Percentiles rank a stretch among this genome's conserved stretches.
phyloP scores from a whole-genome alignment of 2,888 invertebrate genomes.

The Ectemnius lituratus region DNA sequence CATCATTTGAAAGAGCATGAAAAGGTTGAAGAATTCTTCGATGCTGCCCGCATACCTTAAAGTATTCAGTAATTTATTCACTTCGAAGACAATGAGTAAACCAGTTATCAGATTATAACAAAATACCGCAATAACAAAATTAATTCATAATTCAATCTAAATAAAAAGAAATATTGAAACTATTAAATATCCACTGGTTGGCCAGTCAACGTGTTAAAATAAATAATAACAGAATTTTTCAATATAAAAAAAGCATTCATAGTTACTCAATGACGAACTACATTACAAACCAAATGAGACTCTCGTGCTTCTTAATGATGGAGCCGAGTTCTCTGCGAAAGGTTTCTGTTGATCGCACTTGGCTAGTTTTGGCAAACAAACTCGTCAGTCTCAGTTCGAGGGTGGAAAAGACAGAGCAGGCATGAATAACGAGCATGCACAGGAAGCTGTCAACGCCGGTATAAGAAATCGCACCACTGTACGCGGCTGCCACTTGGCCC shows the following conservation, averaged over 20 bases:
- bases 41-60: slow-evolving; percentile 56
- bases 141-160: no score
- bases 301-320: slow-evolving; percentile 52
- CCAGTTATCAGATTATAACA: no score
- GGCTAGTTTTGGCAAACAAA: slow-evolving; percentile 7
- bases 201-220: no score
- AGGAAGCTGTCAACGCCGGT: slow-evolving; percentile 52
- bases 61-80: background rate
- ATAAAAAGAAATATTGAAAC: no score
- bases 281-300: slow-evolving; percentile 39
- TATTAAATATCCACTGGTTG: no score
- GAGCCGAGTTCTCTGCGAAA: slow-evolving; percentile 26
- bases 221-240: no score
- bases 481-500: slow-evolving; percentile 37
- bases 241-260: no score
- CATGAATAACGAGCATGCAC: slow-evolving; percentile 52
- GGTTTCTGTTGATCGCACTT: background rate
- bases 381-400: slow-evolving; percentile 23
- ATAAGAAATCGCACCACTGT: slow-evolving; percentile 37
- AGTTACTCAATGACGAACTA: no score
- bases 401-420: slow-evolving; percentile 51
- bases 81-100: no score
- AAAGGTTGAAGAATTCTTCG: slow-evolving; percentile 58
- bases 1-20: slow-evolving; percentile 60
- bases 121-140: no score